These are phyloP conservation scores for mouse (Mus musculus) DNA, from an alignment of 2,113 vertebrate species.

Conservation along the genomic window DNA sequence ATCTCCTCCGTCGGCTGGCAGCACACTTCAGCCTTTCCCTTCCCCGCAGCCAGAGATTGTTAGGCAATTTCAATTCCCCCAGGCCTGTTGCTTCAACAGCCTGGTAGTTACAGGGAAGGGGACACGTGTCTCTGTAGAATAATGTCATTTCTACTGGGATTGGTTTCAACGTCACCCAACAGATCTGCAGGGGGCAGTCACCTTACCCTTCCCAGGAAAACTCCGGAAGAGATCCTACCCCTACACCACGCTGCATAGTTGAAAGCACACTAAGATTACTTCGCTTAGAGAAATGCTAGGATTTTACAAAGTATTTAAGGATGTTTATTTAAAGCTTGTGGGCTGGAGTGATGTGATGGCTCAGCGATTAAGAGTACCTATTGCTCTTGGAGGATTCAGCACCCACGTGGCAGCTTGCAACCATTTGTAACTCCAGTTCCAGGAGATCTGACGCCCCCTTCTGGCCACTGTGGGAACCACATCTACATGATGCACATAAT, in stretches of 20 bases:
- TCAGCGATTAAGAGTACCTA: not conserved
- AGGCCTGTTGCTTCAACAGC: not conserved
- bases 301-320: not conserved
- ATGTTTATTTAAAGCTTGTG: not conserved
- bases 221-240: too few species aligned
- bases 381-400: not conserved
- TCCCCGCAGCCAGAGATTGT: not conserved
- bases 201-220: not conserved
- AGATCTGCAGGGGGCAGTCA: not conserved
- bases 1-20: not conserved
- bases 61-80: not conserved
- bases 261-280: not conserved
- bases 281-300: not conserved
- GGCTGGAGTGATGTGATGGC: too few species aligned
- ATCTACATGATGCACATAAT: not conserved
- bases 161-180: not conserved
- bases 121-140: not conserved
- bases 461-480: not conserved
- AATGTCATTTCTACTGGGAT: not conserved
- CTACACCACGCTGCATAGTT: fast-evolving
- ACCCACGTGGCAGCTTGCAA: not conserved
- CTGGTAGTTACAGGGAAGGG: not conserved
- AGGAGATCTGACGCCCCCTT: not conserved
- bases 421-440: not conserved
- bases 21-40: not conserved